A percentile compares a stretch with the other conserved stretches of the same genome.
phyloP scores from a whole-genome alignment of 2,113 vertebrate genomes.

The Leptocoma aspasia region DNA sequence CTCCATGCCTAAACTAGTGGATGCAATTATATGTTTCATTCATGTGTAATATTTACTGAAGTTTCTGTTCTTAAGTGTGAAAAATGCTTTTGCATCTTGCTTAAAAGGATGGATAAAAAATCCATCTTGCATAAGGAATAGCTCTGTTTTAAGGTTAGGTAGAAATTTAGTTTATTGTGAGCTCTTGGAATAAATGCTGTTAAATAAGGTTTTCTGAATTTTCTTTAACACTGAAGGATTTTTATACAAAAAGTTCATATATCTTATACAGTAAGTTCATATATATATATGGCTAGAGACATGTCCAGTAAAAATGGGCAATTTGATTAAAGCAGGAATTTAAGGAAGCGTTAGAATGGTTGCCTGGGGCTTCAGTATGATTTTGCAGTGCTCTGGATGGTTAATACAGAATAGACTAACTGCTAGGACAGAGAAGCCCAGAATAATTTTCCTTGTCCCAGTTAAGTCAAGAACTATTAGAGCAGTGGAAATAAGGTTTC shows the following conservation, averaged over 20 bases:
- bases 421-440: conserved; percentile 38
- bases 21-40: not conserved
- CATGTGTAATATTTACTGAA: not conserved
- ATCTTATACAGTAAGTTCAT: not conserved
- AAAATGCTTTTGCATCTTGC: not conserved
- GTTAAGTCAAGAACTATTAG: conserved; percentile 66
- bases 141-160: not conserved
- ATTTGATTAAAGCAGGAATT: not conserved
- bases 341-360: not conserved
- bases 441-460: conserved; percentile 66
- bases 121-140: not conserved
- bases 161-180: not conserved
- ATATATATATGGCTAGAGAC: not conserved
- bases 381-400: conserved; percentile 11
- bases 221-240: not conserved
- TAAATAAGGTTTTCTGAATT: not conserved
- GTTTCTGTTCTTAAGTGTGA: not conserved
- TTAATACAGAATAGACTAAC: conserved; percentile 18
- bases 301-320: not conserved
- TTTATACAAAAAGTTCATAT: not conserved
- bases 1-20: not conserved
- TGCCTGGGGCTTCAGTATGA: conserved; percentile 5
- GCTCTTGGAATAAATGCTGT: not conserved
- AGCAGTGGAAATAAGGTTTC: conserved; percentile 35
- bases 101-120: not conserved